Evolutionary conservation across 2,797 vertebrate genomes (phyloP).

Genomic region (Bradypodion ventrale): DNA sequence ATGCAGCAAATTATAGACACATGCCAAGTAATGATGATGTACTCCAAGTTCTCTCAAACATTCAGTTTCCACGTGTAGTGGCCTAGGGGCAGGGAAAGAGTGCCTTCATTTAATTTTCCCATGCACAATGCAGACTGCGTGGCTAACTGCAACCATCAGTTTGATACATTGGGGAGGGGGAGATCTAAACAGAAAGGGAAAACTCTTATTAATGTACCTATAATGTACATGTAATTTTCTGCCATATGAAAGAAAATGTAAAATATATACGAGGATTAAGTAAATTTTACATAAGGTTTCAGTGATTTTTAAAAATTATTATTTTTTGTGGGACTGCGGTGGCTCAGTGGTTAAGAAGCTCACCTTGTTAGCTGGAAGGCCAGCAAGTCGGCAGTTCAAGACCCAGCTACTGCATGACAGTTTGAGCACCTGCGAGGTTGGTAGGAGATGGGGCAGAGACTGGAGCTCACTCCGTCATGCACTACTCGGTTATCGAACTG

Average conservation of each 20-base stretch:
- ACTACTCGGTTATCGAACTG: too few species aligned
- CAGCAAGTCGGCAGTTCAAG: too few species aligned
- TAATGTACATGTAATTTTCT: slow-evolving; percentile 42
- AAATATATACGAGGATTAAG: background rate
- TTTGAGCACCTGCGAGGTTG: too few species aligned
- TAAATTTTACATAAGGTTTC: background rate
- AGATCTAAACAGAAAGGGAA: background rate
- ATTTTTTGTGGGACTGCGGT: too few species aligned
- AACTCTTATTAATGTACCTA: slow-evolving; percentile 43
- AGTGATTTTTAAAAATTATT: background rate
- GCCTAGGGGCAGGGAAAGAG: background rate
- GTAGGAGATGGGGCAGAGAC: too few species aligned
- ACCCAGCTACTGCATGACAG: too few species aligned
- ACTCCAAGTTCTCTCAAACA: background rate
- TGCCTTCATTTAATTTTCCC: background rate
- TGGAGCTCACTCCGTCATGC: too few species aligned
- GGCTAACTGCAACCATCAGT: background rate
- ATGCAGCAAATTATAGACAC: background rate
- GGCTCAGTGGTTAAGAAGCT: too few species aligned
- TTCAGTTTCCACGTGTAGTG: background rate
- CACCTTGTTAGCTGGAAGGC: too few species aligned
- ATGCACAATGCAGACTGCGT: background rate
- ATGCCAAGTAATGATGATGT: accelerated
- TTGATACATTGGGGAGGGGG: slow-evolving; percentile 13
- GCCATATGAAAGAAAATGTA: background rate